These are phyloP conservation scores for Dipodomys stephensi DNA, from an alignment of 2,113 vertebrate genomes.

Conservation along the genomic window DNA sequence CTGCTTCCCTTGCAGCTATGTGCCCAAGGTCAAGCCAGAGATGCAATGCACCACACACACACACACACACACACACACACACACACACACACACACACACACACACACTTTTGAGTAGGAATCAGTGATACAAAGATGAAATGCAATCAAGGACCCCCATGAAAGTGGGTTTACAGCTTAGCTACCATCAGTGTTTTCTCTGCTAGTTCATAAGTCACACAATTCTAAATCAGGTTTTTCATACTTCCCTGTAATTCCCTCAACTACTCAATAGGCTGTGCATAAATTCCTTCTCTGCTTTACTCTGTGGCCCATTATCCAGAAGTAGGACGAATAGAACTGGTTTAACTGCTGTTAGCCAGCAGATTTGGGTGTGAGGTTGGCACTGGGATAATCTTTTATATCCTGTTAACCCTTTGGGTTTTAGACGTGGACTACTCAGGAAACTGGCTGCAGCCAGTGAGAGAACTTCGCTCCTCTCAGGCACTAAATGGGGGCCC, in stretches of 20 bases:
- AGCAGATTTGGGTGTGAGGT: background rate
- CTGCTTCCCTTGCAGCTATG: background rate
- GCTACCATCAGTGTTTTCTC: background rate
- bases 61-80: too few species aligned
- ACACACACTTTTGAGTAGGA: background rate
- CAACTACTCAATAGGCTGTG: background rate
- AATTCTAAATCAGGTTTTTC: conserved; percentile 16
- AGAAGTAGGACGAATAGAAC: background rate
- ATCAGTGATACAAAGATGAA: background rate
- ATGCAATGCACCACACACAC: background rate
- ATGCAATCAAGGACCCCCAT: background rate
- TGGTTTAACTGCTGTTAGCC: conserved; percentile 16
- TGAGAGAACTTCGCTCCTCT: background rate
- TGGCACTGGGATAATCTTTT: background rate
- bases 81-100: too few species aligned
- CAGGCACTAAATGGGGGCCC: background rate
- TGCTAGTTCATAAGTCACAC: background rate
- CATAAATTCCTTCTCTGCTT: conserved; percentile 42
- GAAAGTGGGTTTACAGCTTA: background rate
- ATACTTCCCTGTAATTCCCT: background rate
- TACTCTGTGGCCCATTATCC: conserved; percentile 42
- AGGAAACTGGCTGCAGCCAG: background rate
- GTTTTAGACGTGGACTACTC: background rate
- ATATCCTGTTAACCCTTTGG: conserved; percentile 30
- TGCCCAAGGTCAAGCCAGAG: background rate